A percentile compares a stretch with the other conserved stretches of the same genome.
Evolutionary conservation across 2,888 invertebrate genomes (phyloP).

Genomic region (Ptychoptera contaminata): DNA sequence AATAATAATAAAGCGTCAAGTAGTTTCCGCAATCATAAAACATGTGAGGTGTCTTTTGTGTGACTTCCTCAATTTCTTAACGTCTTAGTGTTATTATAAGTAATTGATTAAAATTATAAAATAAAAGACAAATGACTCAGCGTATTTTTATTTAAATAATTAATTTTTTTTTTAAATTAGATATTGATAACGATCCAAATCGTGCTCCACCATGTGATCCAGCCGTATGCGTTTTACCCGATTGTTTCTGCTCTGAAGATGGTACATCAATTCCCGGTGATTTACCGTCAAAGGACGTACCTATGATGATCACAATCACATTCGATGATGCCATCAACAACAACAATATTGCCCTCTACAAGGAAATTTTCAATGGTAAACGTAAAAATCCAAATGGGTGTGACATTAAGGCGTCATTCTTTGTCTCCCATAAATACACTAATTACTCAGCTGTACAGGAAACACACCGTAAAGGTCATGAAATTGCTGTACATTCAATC

Average conservation of each 20-base stretch:
- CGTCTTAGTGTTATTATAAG: no score
- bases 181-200: slow-evolving; percentile 87
- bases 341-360: slow-evolving; percentile 86
- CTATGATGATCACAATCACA: slow-evolving; percentile 88
- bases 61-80: no score
- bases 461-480: slow-evolving; percentile 80
- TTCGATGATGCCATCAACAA: slow-evolving; percentile 92
- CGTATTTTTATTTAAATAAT: neutral
- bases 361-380: slow-evolving; percentile 78
- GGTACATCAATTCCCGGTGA: slow-evolving; percentile 77
- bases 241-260: slow-evolving; percentile 89
- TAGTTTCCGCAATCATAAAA: no score
- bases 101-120: no score
- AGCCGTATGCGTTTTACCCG: slow-evolving; percentile 70
- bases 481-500: slow-evolving; percentile 86
- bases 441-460: slow-evolving; percentile 89
- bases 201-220: slow-evolving; percentile 81
- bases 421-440: slow-evolving; percentile 84
- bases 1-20: no score
- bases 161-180: slow-evolving; percentile 35
- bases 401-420: slow-evolving; percentile 83
- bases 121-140: no score
- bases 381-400: slow-evolving; percentile 88
- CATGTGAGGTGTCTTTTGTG: no score
- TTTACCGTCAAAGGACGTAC: slow-evolving; percentile 67